Conservation (phyloP, 2,797 vertebrate species). For the Sphenodon punctatus region DNA sequence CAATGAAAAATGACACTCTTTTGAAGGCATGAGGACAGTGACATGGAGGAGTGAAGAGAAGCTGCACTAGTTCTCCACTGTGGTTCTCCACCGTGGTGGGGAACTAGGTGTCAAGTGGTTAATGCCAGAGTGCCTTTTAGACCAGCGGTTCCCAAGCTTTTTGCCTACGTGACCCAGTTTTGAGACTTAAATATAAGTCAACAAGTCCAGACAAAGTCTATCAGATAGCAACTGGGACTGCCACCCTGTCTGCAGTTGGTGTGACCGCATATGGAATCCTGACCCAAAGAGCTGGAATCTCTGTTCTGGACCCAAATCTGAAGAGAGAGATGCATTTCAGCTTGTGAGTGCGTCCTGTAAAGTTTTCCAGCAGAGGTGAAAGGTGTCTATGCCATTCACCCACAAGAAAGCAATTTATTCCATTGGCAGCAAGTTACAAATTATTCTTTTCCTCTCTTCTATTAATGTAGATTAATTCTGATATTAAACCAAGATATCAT, state of each 20-base stretch:
- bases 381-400: neutral
- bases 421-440: neutral
- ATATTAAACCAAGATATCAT: conserved; percentile 67
- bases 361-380: neutral
- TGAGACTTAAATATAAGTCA: too few species aligned
- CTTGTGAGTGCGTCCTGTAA: neutral
- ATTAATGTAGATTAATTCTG: conserved; percentile 49
- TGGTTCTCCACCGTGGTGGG: too few species aligned
- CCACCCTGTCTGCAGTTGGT: too few species aligned
- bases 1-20: neutral
- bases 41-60: neutral
- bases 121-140: too few species aligned
- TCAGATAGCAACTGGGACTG: too few species aligned
- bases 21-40: neutral
- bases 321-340: neutral
- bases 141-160: too few species aligned
- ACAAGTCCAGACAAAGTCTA: too few species aligned
- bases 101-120: too few species aligned
- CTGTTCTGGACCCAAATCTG: neutral
- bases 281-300: too few species aligned
- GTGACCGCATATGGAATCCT: too few species aligned
- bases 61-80: too few species aligned
- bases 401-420: neutral
- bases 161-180: too few species aligned
- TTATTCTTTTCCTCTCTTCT: neutral